A percentile compares a stretch with the other conserved stretches of the same genome.
Evolutionary conservation across 2,888 invertebrate genomes (phyloP).

Genomic region (Cosmia trapezina): DNA sequence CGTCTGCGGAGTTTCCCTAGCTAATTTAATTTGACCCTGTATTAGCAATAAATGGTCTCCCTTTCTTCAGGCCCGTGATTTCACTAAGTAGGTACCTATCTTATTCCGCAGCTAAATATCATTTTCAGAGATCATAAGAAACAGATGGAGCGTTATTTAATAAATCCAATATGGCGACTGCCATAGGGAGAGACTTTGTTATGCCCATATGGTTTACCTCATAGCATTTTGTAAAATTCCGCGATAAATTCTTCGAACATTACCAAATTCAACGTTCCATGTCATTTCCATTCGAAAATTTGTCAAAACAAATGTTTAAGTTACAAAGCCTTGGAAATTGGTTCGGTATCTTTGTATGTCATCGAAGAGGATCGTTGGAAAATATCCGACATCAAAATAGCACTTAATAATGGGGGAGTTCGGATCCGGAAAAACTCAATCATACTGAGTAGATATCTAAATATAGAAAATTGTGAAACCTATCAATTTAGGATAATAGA

Average conservation of each 20-base stretch:
- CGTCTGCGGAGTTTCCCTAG: too few relatives aligned
- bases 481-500: constrained; percentile 33
- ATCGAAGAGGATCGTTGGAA: constrained; percentile 29
- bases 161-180: constrained; percentile 17
- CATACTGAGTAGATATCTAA: constrained; percentile 21
- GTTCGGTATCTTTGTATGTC: constrained; percentile 45
- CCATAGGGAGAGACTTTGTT: neutral
- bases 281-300: constrained; percentile 4
- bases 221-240: neutral
- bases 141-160: constrained; percentile 8
- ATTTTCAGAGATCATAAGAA: constrained; percentile 12
- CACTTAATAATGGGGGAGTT: constrained; percentile 14
- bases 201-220: neutral
- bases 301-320: constrained; percentile 35
- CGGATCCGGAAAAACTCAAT: constrained; percentile 37
- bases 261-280: constrained; percentile 8
- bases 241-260: constrained; percentile 3
- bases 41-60: constrained; percentile 10
- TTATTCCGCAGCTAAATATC: constrained; percentile 8
- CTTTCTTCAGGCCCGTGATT: constrained; percentile 24
- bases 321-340: constrained; percentile 47
- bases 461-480: constrained; percentile 27
- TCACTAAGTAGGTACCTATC: constrained; percentile 15
- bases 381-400: constrained; percentile 29
- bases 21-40: neutral